These are phyloP conservation scores for Tribolium freemani DNA, from an alignment of 2,888 invertebrate genomes.

Conservation along the genomic window DNA sequence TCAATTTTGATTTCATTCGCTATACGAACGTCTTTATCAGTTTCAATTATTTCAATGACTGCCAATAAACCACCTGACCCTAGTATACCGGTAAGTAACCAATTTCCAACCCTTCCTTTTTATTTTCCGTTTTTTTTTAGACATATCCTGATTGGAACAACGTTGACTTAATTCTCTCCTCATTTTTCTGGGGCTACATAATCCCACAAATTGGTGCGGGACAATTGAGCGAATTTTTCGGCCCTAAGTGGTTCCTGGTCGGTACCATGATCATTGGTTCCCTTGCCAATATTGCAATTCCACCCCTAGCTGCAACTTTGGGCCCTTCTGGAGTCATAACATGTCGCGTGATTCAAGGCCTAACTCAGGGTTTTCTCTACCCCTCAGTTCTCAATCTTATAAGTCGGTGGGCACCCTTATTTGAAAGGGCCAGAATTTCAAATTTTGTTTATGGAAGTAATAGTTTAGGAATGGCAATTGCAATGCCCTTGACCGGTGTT, in stretches of 20 bases:
- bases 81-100: conserved; percentile 66
- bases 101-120: not conserved
- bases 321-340: conserved; percentile 75
- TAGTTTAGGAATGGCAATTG: conserved; percentile 12
- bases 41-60: conserved; percentile 83
- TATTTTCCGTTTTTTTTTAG: conserved; percentile 55
- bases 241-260: conserved; percentile 78
- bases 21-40: conserved; percentile 77
- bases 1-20: conserved; percentile 75
- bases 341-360: conserved; percentile 79
- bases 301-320: conserved; percentile 74
- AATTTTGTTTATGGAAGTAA: conserved; percentile 75
- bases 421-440: conserved; percentile 78
- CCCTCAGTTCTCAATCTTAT: conserved; percentile 80
- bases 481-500: conserved; percentile 11
- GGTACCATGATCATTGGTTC: conserved; percentile 73
- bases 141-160: conserved; percentile 71
- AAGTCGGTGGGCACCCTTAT: conserved; percentile 80
- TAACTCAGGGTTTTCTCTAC: conserved; percentile 80
- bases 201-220: conserved; percentile 80
- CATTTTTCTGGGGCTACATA: conserved; percentile 86
- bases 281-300: conserved; percentile 75
- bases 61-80: conserved; percentile 62
- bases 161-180: conserved; percentile 74
- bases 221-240: conserved; percentile 78